These are phyloP conservation scores for Pseudeuparius sepicola DNA, from an alignment of 2,888 invertebrate genomes.

Conservation along the genomic window DNA sequence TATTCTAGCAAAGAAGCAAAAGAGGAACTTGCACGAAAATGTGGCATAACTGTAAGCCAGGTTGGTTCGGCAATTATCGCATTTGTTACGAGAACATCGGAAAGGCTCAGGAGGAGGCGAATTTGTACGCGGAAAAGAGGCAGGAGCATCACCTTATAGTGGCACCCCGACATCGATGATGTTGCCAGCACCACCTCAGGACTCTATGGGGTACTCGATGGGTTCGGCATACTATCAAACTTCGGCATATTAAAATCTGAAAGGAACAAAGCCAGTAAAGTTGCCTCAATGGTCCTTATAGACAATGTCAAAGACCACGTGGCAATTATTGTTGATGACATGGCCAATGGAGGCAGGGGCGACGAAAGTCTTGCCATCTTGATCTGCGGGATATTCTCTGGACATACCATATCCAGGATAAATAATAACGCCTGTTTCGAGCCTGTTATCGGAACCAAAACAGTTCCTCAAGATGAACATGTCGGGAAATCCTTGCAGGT, in stretches of 20 bases:
- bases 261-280: slow-evolving; percentile 88
- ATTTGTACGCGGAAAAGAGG: slow-evolving; percentile 97
- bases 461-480: slow-evolving; percentile 87
- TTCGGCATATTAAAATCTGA: no score
- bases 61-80: slow-evolving; percentile 99
- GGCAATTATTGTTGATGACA: slow-evolving; percentile 88
- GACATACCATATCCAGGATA: slow-evolving; percentile 82
- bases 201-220: slow-evolving; percentile 89
- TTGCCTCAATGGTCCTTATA: slow-evolving; percentile 90
- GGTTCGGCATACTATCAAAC: no score
- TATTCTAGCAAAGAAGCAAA: slow-evolving; percentile 99
- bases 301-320: slow-evolving; percentile 87
- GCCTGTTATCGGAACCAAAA: slow-evolving; percentile 90
- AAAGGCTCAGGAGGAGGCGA: slow-evolving; percentile 98
- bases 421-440: slow-evolving; percentile 88
- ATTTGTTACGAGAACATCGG: slow-evolving; percentile 99
- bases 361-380: slow-evolving; percentile 80
- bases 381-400: slow-evolving; percentile 91
- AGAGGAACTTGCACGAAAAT: slow-evolving; percentile 97
- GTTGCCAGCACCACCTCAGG: slow-evolving; percentile 87
- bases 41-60: slow-evolving; percentile 84
- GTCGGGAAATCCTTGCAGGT: slow-evolving; percentile 85
- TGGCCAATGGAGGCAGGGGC: slow-evolving; percentile 87
- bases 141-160: slow-evolving; percentile 64
- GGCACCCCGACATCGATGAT: slow-evolving; percentile 91